Base-by-base conservation (phyloP, 2,797 vertebrate species). In the Chloroceryle amazona region DNA sequence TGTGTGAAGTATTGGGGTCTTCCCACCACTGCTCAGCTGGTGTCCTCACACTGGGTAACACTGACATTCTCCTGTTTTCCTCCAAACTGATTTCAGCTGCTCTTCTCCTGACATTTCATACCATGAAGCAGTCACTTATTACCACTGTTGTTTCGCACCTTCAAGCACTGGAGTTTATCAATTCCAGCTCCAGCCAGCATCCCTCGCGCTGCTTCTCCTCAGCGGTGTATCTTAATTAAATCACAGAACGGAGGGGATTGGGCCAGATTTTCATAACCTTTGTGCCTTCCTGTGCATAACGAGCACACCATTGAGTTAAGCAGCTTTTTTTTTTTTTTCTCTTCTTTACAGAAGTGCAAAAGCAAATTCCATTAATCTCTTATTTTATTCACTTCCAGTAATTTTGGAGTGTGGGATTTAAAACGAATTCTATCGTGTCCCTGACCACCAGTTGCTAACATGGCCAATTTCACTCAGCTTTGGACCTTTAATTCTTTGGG, bases 351-450 rank as follows among this genome's bases (percentile, higher is more conserved):
- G 47, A 68, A 81, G 82, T 67, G 76, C 58, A 80, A 82, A 93
- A 91, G 74, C 47, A 78, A 88, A 88, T 51, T 42, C 85, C 57
- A 68, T 88, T 28, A 86, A 95, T 93, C 79, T 52, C 55, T 55
- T 62, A 28, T 81, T 66, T 73, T 23, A 66, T 35, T 25, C 85
- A 3, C 55, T 51, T 31, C 9, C 1, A 15, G 37, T 8, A 5
- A 6, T 46, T 70, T 18, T 9, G n/a, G 67, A 82, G 71, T 47
- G 11, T 3, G 4, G 41, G 80, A 60, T 62, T 35, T 65, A 42
- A 62, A 82, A 7, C 46, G 3, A 90, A 82, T 82, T 65, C 26
- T 17, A 16, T 9, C 42, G 6, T 37, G 49, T 85, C 71, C 33
- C 44, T 39, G 67, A 23, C 31, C 58, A 11, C 15, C 6, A 28